Base-by-base conservation (phyloP, 2,113 vertebrate genomes). In the Struthidea cinerea region DNA sequence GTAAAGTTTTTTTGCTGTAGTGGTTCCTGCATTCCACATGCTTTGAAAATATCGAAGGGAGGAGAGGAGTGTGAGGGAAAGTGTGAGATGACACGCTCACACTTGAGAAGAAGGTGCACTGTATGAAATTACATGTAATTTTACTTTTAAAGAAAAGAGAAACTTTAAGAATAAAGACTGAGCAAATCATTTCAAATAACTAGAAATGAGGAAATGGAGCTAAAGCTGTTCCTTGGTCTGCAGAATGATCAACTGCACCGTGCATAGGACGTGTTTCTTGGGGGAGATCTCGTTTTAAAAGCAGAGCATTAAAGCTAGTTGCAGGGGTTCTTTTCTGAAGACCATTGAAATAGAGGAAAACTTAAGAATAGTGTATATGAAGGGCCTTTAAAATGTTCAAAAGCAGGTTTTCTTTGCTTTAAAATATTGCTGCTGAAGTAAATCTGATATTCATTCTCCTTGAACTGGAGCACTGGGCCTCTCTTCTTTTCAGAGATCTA, bases 401-500 rank as follows among this genome's bases (percentile, higher is more conserved):
- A 94, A 94, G 60, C 80, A 75, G 60, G 11, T 84, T 86, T 92
- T 84, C 68, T 96, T 83, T 88, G 73, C 93, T 93, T 93, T 95
- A 84, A 89, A 94, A 89, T 92, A 75, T 84, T 68, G 49, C 90
- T 88, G 61, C 80, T 95, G 74, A 94, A 95, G 76, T 94, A 93
- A 93, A 78, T 90, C 83, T 68, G 88, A 39, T 92, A 71, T 84
- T 90, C 70, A 61, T 60, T 74, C 83, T 92, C 16, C 73, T 93
- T 84, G 80, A 96, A 89, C 64, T 89, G 65, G 61, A 89, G 56
- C 69, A 39, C 80, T 61, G 64, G 60, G 41, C 60, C 30, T 94
- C 69, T 93, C 46, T 94, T 95, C 60, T 93, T 61, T 94, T 94
- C 86, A 91, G 60, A 94, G 83, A 94, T 92, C 95, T 96, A 28